Evolutionary conservation across 2,113 vertebrate genomes (phyloP), one percentile per base, ranked within the genome.

Genomic region (Cynopterus brachyotis): DNA sequence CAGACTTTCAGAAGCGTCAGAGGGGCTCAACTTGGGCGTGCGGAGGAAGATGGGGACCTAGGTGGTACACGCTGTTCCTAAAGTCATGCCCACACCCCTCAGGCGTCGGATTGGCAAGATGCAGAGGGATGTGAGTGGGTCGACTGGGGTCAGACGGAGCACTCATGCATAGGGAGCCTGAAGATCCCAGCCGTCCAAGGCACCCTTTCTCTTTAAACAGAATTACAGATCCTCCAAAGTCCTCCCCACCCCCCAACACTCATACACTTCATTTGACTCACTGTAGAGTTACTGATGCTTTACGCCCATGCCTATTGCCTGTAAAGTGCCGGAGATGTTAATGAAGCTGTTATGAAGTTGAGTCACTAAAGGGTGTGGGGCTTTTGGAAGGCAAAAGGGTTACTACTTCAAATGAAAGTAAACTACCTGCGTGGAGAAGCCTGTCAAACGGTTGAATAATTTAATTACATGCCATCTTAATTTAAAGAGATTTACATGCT

Each of bases 401-500:
- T 83, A 82, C 94, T 83, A 82, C 94, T 92, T 89, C 78, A 47
- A 95, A 91, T 30, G 97, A 96, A 94, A 97, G 97, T 89, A 83
- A 83, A 89, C 82, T 79, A 53, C 95, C 83, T 95, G 60, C 35
- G 6, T 50, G 62, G 78, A 91, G 83, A 73, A 67, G 79, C 62
- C 85, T 70, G 76, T 66, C 79, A 70, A 22, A 79, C n/a, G 32
- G 75, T 79, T 60, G 94, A 89, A 75, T 76, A 91, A 83, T 76
- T 97, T 97, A 94, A 96, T 95, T 81, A 93, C 86, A 80, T 72
- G 96, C 69, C 96, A 57, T 70, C 80, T 94, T 80, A 78, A 96
- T 96, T 97, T 96, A 95, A 91, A 95, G 95, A 96, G 89, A 79
- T 84, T 90, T 89, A 59, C 76, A 47, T 37, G 80, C 10, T 84